A percentile compares a stretch with the other conserved stretches of the same genome.
phyloP scores from a whole-genome alignment of 2,888 invertebrate species.

The Agrochola lychnidis region DNA sequence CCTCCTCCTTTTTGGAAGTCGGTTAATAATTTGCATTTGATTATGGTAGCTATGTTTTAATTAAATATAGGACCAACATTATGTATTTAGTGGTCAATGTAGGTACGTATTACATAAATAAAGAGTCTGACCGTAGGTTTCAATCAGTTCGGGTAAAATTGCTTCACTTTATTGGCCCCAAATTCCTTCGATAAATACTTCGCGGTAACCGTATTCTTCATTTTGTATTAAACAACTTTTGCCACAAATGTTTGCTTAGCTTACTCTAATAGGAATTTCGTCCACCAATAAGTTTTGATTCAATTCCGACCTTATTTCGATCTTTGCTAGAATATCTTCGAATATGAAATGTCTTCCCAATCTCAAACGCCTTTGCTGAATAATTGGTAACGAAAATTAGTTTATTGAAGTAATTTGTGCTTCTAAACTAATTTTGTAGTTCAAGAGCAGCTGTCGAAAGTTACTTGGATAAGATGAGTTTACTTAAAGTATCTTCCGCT shows the following conservation, averaged over 20 bases:
- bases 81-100: background rate
- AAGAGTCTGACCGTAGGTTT: conserved; percentile 8
- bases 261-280: conserved; percentile 52
- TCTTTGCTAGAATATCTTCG: conserved; percentile 36
- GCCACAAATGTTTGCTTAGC: conserved; percentile 51
- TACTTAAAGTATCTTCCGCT: conserved; percentile 37
- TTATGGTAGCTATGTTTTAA: conserved; percentile 6
- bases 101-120: conserved; percentile 12
- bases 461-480: conserved; percentile 42
- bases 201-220: conserved; percentile 57
- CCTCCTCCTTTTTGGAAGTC: no score
- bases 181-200: conserved; percentile 70
- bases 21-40: conserved; percentile 12
- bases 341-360: conserved; percentile 40
- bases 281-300: conserved; percentile 48
- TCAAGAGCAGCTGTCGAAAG: conserved; percentile 40
- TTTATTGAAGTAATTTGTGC: conserved; percentile 53
- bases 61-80: background rate
- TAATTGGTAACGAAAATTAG: conserved; percentile 37
- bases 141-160: conserved; percentile 48
- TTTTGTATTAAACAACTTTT: conserved; percentile 64
- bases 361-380: conserved; percentile 36
- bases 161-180: conserved; percentile 59
- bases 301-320: conserved; percentile 34
- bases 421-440: conserved; percentile 53